Evolutionary conservation across 2,113 vertebrate species (phyloP), one percentile per base, ranked within the genome.

Genomic region (Tringa solitaria): DNA sequence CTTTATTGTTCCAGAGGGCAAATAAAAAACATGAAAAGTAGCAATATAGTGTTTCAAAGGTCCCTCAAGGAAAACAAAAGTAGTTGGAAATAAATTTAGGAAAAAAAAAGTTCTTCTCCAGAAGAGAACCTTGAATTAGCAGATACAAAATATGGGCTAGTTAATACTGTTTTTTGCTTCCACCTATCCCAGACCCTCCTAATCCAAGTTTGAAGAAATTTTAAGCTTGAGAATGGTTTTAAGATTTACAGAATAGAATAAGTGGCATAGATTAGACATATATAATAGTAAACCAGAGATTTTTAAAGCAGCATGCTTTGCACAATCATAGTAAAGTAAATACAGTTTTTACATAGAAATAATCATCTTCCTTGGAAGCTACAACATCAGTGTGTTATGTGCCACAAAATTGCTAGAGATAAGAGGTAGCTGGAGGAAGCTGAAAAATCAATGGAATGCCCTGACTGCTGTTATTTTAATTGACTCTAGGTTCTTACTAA

Each of bases 11-110:
- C 98, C 98, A 98, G 97, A 96, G 98, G 98, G 98, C 98, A 98
- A 98, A 98, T 98, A 98, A 98, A 98, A 98, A 98, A 97, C 98
- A 98, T 98, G 98, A 98, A 98, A 98, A 98, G 98, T 98, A 98
- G 98, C 98, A 98, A 98, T 98, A 98, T 97, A 98, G 97, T 97
- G 97, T 98, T 98, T 98, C 98, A 98, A 97, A 98, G 97, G 98
- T 98, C 98, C 98, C 98, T 97, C 94, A 98, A 98, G 98, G 97
- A 98, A 98, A 98, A 98, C 98, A 98, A 98, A 98, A 98, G 98
- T 98, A 98, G 97, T 97, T 98, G 97, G 84, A 98, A 98, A 98
- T 98, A 98, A 98, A 98, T 98, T 98, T 97, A 93, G 80, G 87
- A 80, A 45, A 93, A 90, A 90, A 95, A 96, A 96, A 94, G 84